These are phyloP conservation scores for Microtus pennsylvanicus DNA, from an alignment of 2,113 vertebrate genomes.

Conservation along the genomic window DNA sequence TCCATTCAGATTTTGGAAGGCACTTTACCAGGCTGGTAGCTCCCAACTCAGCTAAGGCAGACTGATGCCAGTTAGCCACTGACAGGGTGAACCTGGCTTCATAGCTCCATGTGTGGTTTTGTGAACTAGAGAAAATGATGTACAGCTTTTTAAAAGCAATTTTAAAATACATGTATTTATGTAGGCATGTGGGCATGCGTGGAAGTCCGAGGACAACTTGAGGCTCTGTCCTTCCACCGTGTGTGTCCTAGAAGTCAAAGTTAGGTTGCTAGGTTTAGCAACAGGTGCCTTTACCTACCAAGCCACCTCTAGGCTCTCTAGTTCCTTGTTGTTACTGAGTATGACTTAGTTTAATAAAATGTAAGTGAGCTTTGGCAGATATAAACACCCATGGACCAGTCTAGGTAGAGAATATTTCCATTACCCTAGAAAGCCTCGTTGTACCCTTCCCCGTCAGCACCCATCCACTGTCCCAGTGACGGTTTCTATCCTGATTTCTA, in stretches of 20 bases:
- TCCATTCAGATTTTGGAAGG: slow-evolving; percentile 7
- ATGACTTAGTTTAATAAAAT: not conserved
- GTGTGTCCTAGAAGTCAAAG: no score
- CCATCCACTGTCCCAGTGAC: not conserved
- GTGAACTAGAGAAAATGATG: not conserved
- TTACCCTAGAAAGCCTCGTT: not conserved
- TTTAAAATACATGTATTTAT: not conserved
- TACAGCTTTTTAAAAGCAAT: not conserved
- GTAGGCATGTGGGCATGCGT: not conserved
- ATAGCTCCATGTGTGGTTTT: slow-evolving; percentile 8
- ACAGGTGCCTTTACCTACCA: not conserved
- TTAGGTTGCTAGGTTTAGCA: not conserved
- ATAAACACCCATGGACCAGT: not conserved
- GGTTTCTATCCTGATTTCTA: not conserved
- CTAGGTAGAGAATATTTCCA: not conserved
- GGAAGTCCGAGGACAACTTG: not conserved
- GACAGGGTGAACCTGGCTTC: not conserved
- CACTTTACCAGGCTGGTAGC: not conserved
- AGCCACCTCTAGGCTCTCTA: not conserved
- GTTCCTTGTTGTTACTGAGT: not conserved
- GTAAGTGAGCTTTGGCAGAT: not conserved
- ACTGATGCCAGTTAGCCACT: not conserved
- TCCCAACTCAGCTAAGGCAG: not conserved
- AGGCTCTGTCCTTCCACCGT: not conserved
- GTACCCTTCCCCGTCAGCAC: not conserved